Evolutionary conservation across 1,140 invertebrate species (phyloP), one percentile per base, ranked within the genome.

Genomic region (Pristionchus pacificus): DNA sequence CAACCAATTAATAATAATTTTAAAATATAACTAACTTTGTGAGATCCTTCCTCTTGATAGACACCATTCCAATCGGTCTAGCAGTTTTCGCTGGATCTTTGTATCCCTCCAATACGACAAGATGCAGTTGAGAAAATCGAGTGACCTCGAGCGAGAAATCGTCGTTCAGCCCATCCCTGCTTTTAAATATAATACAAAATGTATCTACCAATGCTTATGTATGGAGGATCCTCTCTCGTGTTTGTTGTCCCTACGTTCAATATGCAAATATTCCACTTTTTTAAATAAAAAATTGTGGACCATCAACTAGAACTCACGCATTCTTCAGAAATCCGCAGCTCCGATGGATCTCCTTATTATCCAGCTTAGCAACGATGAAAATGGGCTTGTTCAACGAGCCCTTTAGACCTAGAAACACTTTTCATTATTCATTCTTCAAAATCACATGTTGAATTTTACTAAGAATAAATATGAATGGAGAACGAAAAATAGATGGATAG

Each of bases 31-130:
- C 33, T 68, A 55, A 55, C 58, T 59, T 58, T 6, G 58, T 58
- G 24, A 68, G 49, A 32, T 68, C 66, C 30, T 60, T 68, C 25
- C 25, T 58, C 25, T 55, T 25, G 33, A 68, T 68, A 10, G 66
- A 68, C 57, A 68, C 66, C 58, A 59, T 68, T 58, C 66, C 66
- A 55, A 68, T 58, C 2, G 66, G 66, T 60, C 66, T 55, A 60
- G 66, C 66, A 31, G 60, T 31, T 60, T 68, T 68, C 33, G 49
- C 6, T 10, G 38, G 38, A 49, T 49, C 66, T 32, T 68, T 68
- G 1, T 31, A 58, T 10, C 66, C 66, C 60, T 68, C 66, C 0
- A 68, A 58, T 14, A 68, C 58, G 14, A 68, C 66, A 25, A 68
- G 66, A 29, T 68, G 66, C 66, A 68, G 60, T 24, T 68, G 59